phyloP scores from a whole-genome alignment of 2,888 invertebrate species.

The Branchipolynoe longqiensis region DNA sequence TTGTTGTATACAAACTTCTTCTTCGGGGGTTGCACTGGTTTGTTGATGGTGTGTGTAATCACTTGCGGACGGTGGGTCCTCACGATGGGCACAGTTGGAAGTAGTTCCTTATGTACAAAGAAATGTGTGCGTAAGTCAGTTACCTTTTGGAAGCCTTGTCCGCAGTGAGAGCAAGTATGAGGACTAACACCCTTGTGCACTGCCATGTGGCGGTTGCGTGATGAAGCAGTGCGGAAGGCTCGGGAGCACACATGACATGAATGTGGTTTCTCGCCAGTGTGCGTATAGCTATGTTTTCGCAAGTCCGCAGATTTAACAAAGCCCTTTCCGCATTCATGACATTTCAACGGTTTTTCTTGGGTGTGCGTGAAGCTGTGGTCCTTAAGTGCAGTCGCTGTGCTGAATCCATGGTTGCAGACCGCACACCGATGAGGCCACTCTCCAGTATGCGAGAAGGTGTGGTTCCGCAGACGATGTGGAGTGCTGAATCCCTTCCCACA shows the following conservation, averaged over 20 bases:
- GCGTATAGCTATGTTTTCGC: background rate
- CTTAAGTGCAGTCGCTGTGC: background rate
- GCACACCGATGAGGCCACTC: constrained; percentile 1
- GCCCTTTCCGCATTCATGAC: background rate
- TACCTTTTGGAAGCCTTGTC: background rate
- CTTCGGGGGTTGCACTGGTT: background rate
- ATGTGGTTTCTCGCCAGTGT: constrained; percentile 15
- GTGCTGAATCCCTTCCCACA: constrained; percentile 15
- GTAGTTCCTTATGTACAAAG: no score
- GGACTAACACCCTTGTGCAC: background rate
- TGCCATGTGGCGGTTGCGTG: background rate
- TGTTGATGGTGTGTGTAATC: background rate
- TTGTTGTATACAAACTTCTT: background rate
- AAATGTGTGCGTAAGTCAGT: no score
- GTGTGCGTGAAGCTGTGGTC: constrained; percentile 9
- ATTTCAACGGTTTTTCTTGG: background rate
- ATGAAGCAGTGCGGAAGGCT: background rate
- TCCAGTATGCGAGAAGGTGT: background rate
- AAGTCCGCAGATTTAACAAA: background rate
- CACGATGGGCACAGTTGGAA: no score
- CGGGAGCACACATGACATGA: background rate
- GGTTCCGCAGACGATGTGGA: background rate
- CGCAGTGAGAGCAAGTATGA: background rate
- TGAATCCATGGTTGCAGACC: background rate
- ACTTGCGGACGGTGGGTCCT: no score